phyloP scores from a whole-genome alignment of 2,888 invertebrate species.

The Schizaphis graminum region DNA sequence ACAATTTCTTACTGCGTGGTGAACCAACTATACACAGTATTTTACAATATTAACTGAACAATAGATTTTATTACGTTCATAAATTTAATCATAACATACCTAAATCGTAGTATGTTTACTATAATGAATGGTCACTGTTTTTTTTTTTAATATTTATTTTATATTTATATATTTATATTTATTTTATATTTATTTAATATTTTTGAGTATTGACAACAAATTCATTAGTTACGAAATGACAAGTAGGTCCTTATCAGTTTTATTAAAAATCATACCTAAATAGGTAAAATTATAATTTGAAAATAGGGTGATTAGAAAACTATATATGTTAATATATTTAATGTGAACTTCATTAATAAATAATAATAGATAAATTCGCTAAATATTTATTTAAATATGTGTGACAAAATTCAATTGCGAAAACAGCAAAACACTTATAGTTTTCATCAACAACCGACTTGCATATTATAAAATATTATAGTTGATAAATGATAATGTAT shows the following conservation, averaged over 20 bases:
- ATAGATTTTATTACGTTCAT: background rate
- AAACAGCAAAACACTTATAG: background rate
- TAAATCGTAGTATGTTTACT: background rate
- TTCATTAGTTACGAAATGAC: background rate
- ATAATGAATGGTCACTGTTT: background rate
- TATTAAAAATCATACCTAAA: background rate
- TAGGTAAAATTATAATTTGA: background rate
- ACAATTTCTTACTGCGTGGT: background rate
- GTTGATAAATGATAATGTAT: background rate
- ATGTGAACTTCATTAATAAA: background rate
- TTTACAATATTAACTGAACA: background rate
- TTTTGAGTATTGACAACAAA: background rate
- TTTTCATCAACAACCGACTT: background rate
- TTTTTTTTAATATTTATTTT: no score
- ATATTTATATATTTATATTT: no score
- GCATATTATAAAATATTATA: background rate
- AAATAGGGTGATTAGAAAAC: background rate
- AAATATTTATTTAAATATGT: background rate
- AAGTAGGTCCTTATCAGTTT: background rate
- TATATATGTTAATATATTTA: background rate
- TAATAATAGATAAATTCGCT: background rate
- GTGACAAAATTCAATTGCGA: background rate
- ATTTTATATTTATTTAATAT: no score
- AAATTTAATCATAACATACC: background rate
- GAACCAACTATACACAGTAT: background rate